Percentiles rank a stretch among this genome's conserved stretches.
Evolutionary conservation across 1,140 invertebrate genomes (phyloP).

Genomic region (Hypothenemus hampei): DNA sequence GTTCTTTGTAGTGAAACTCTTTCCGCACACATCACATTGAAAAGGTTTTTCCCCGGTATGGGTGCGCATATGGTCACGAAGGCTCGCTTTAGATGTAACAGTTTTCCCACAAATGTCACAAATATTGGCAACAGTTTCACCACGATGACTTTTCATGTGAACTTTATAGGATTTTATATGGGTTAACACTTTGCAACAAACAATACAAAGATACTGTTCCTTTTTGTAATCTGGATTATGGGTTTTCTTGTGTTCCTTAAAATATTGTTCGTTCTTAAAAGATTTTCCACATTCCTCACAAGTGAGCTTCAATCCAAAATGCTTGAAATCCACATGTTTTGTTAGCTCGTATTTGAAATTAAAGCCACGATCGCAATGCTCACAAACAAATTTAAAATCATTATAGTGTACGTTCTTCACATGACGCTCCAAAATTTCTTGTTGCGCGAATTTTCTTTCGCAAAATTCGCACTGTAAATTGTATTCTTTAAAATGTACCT

Average conservation of each 20-base stretch:
- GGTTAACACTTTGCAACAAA: conserved; percentile 24
- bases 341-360: conserved; percentile 6
- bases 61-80: conserved; percentile 55
- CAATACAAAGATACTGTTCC: conserved; percentile 16
- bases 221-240: conserved; percentile 27
- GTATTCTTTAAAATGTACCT: conserved; percentile 23
- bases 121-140: conserved; percentile 2
- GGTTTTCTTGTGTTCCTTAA: conserved; percentile 27
- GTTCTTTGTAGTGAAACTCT: conserved; percentile 49
- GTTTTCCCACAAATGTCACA: conserved; percentile 53
- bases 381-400: conserved; percentile 11
- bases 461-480: conserved; percentile 14
- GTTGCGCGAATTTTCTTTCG: conserved; percentile 12
- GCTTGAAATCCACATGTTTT: conserved; percentile 13
- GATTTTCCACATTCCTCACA: conserved; percentile 31
- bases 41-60: conserved; percentile 70
- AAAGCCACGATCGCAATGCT: conserved; percentile 17
- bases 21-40: conserved; percentile 64
- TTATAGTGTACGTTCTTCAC: conserved; percentile 21
- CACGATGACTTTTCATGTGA: conserved; percentile 20
- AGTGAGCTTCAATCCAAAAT: conserved; percentile 19
- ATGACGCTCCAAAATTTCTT: conserved; percentile 12
- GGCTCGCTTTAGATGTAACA: conserved; percentile 27
- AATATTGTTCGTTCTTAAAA: conserved; percentile 31
- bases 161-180: conserved; percentile 23